Evolutionary conservation across 2,888 invertebrate genomes (phyloP).

Genomic region (Leptogaster cylindrica): DNA sequence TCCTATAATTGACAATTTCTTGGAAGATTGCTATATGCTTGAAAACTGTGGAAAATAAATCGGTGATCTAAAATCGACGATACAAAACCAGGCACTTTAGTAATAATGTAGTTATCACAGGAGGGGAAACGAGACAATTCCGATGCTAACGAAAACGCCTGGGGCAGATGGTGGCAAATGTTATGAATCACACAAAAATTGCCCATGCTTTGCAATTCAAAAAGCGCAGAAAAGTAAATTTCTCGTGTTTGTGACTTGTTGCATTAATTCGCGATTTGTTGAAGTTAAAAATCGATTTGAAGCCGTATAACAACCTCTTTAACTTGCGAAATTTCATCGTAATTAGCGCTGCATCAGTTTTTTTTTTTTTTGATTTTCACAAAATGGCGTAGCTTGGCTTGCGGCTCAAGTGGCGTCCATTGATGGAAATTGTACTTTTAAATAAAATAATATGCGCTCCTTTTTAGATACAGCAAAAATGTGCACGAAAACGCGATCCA

Average conservation of each 20-base stretch:
- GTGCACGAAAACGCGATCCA: constrained; percentile 9
- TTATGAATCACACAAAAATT: constrained; percentile 36
- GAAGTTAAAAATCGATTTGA: constrained; percentile 4
- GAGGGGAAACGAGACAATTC: no score
- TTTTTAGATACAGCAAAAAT: background rate
- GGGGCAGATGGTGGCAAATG: constrained; percentile 30
- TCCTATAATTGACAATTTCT: background rate
- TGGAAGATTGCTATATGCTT: background rate
- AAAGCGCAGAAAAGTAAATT: constrained; percentile 24
- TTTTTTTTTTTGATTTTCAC: constrained; percentile 4
- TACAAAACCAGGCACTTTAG: no score
- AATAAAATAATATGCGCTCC: no score
- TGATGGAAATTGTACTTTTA: background rate
- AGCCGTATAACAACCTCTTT: constrained; percentile 1
- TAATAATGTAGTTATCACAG: no score
- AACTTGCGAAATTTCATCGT: constrained; percentile 2
- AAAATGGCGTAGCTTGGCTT: constrained; percentile 34
- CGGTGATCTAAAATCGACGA: no score
- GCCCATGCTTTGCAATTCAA: constrained; percentile 29
- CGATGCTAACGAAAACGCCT: background rate
- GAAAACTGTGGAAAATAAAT: background rate
- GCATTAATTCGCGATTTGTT: constrained; percentile 19
- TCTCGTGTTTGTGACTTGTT: constrained; percentile 36
- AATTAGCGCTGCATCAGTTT: constrained; percentile 1
- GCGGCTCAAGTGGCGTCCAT: background rate